Conservation (phyloP, 2,888 invertebrate species). For the Drosophila atroscutellata region DNA sequence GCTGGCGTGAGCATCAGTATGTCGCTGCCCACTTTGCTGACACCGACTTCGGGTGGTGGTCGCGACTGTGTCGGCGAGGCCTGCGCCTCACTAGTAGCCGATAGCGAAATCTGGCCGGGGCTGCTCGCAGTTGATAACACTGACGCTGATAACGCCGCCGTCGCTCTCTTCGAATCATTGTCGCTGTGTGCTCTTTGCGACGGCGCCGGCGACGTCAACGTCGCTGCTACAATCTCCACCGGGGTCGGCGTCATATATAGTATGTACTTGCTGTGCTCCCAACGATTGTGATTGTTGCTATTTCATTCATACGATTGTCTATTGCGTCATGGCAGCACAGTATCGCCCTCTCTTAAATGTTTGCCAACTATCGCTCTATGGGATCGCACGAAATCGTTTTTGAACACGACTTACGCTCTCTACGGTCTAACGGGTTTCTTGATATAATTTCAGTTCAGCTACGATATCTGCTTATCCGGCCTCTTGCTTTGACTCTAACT, state of each 20-base stretch:
- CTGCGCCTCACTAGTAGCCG: not conserved
- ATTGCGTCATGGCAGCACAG: conserved; percentile 46
- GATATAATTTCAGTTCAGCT: not conserved
- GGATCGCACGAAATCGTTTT: conserved; percentile 10
- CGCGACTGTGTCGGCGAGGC: not conserved
- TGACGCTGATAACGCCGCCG: not conserved
- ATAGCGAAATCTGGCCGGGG: not conserved
- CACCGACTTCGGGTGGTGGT: conserved; percentile 49
- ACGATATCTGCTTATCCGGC: not conserved
- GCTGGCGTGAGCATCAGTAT: conserved; percentile 60
- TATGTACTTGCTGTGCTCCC: conserved; percentile 15
- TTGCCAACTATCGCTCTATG: conserved; percentile 1
- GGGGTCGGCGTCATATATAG: conserved; percentile 52
- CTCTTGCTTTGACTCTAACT: conserved; percentile 15
- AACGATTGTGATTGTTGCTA: conserved; percentile 22
- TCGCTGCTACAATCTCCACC: conserved; percentile 45
- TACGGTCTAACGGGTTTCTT: not conserved
- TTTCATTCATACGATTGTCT: conserved; percentile 34
- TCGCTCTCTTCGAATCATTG: not conserved
- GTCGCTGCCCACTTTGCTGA: conserved; percentile 53
- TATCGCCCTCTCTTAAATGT: not conserved
- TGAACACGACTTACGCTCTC: conserved; percentile 1
- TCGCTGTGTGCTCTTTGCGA: not conserved
- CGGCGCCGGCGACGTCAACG: conserved; percentile 9
- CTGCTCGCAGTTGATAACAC: not conserved